Conservation (phyloP, 2,797 vertebrate genomes). For the Manis crassicaudata region DNA sequence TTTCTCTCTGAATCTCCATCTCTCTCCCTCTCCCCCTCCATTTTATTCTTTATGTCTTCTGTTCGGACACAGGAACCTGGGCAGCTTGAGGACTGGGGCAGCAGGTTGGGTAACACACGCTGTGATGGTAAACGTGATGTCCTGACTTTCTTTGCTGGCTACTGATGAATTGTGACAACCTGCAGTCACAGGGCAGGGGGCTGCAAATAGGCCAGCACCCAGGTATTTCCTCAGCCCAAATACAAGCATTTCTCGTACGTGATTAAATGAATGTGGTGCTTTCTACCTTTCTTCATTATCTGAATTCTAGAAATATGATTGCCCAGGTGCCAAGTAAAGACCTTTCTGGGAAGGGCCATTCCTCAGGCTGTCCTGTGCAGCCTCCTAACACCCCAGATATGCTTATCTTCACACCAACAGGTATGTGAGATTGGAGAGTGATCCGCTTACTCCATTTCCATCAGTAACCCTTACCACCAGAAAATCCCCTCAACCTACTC, state of each 20-base stretch:
- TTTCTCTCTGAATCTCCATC: background rate
- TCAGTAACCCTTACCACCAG: background rate
- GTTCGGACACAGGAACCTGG: background rate
- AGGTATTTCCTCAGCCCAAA: background rate
- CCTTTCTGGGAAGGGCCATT: background rate
- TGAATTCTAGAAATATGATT: slow-evolving; percentile 8
- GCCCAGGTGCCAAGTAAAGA: background rate
- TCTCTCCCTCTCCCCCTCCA: background rate
- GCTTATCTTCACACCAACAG: background rate
- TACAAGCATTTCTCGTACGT: background rate
- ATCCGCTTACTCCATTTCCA: background rate
- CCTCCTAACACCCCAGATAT: background rate
- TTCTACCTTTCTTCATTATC: background rate
- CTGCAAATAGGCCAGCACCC: background rate
- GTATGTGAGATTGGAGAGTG: background rate
- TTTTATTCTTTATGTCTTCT: background rate
- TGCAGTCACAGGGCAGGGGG: no score
- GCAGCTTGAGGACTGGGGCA: background rate
- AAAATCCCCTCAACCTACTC: background rate
- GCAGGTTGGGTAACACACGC: background rate
- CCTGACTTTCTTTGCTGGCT: background rate
- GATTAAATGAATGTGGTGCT: background rate
- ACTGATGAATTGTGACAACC: no score
- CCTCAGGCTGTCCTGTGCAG: background rate
- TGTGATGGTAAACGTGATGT: background rate